Percentiles rank a stretch among this genome's conserved stretches.
phyloP scores from a whole-genome alignment of 2,113 vertebrate genomes.

The Aphelocoma coerulescens region DNA sequence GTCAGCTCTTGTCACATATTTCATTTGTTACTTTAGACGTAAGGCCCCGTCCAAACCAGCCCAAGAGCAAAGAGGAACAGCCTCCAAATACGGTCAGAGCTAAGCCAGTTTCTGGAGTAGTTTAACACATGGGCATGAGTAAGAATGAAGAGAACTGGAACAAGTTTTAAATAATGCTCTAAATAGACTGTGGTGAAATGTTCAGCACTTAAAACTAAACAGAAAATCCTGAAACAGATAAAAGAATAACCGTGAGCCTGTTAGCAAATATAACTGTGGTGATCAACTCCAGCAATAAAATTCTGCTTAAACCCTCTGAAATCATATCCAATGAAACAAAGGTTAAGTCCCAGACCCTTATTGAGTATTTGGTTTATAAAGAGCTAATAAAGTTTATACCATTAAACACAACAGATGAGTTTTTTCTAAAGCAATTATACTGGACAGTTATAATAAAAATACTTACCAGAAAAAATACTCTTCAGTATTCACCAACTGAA shows the following conservation, averaged over 20 bases:
- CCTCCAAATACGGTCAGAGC: constrained; percentile 54
- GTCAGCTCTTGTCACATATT: background rate
- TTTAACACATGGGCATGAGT: background rate
- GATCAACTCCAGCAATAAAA: background rate
- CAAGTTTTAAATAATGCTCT: background rate
- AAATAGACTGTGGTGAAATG: constrained; percentile 49
- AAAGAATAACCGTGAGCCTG: background rate
- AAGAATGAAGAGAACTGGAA: constrained; percentile 36
- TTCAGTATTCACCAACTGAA: background rate
- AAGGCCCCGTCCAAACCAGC: background rate
- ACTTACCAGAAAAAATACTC: background rate
- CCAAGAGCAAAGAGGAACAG: constrained; percentile 24
- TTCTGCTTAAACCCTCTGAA: background rate
- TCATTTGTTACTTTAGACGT: constrained; percentile 15
- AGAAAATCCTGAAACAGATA: constrained; percentile 25
- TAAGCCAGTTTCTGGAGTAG: constrained; percentile 25
- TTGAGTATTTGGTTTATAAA: background rate
- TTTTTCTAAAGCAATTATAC: background rate
- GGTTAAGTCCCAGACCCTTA: background rate
- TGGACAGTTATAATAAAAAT: background rate
- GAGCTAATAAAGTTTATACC: background rate
- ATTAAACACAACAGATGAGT: background rate
- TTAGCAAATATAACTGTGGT: background rate
- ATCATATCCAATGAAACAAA: background rate
- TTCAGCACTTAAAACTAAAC: background rate